Base-by-base conservation (phyloP, 2,888 invertebrate species). In the Ochlodes sylvanus region DNA sequence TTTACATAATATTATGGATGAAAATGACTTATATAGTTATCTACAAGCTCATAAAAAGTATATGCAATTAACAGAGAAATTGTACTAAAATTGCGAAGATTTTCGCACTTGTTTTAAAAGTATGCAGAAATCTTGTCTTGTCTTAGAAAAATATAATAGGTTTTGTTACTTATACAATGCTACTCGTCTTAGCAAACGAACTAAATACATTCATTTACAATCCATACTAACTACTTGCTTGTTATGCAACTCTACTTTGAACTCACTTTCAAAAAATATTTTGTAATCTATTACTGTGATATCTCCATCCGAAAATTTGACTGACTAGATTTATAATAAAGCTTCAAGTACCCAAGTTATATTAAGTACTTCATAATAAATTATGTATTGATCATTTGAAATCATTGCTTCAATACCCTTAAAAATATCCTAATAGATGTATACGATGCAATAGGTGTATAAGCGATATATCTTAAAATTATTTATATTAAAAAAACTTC, bases 41-140 rank as follows among this genome's bases (percentile, higher is more conserved):
- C 65, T 65, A 81, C 73, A 86, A 86, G 86, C 87, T 66, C 63
- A 66, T 64, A 65, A 65, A 68, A 57, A 70, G 69, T 61, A 38
- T 58, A n/a, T 42, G 55, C 14, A 38, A 34, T 19, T 27, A 54
- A 14, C 10, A 60, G 41, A 15, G 9, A 42, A 19, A 50, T 50
- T 50, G 50, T 19, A 19, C 17, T 50, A 17, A 19, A 50, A 19
- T 50, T 50, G 50, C 38, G 38, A 38, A 7, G 7, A 38, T 19
- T 50, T 17, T 19, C 19, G 19, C 7, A 47, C n/a, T 47, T 10
- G 9, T 6, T 50, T 50, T 10, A 19, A 17, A 50, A 19, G 10
- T 19, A 19, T 19, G 50, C 50, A 4, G 21, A 21, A 21, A 21
- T 38, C 19, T 19, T 52, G 52, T 52, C 7, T 27, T n/a, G 52